A percentile compares a stretch with the other conserved stretches of the same genome.
phyloP scores from a whole-genome alignment of 2,888 invertebrate species.

The Acleris sparsana region DNA sequence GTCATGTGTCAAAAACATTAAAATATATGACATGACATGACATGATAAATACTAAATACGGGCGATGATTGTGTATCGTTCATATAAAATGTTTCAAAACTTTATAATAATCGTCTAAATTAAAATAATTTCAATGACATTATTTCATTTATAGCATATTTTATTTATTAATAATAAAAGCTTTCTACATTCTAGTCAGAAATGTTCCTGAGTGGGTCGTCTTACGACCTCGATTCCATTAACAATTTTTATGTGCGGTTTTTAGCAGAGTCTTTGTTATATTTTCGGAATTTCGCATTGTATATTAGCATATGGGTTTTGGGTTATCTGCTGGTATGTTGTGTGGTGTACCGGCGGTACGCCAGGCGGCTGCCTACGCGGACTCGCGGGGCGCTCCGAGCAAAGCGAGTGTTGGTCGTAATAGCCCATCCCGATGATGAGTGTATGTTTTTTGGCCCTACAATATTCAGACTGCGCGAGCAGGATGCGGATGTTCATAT shows the following conservation, averaged over 20 bases:
- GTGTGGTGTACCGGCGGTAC: slow-evolving; percentile 79
- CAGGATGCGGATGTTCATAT: slow-evolving; percentile 88
- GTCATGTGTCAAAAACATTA: no score
- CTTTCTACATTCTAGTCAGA: slow-evolving; percentile 59
- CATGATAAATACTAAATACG: not conserved
- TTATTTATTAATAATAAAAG: slow-evolving; percentile 37
- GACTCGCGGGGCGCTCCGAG: slow-evolving; percentile 75
- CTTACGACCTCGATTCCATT: slow-evolving; percentile 59
- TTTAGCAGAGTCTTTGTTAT: slow-evolving; percentile 64
- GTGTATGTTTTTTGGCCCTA: slow-evolving; percentile 99
- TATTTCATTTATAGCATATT: slow-evolving; percentile 17
- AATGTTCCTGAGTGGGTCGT: slow-evolving; percentile 64
- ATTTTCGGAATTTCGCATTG: slow-evolving; percentile 70
- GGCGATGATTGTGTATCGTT: slow-evolving; percentile 1
- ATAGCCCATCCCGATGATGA: slow-evolving; percentile 99
- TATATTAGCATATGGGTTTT: slow-evolving; percentile 82
- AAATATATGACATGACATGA: not conserved
- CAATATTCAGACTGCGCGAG: slow-evolving; percentile 88
- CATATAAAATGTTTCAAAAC: slow-evolving; percentile 17
- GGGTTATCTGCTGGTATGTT: slow-evolving; percentile 75
- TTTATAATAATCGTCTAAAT: slow-evolving; percentile 11
- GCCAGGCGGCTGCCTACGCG: slow-evolving; percentile 77
- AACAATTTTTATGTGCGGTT: slow-evolving; percentile 68
- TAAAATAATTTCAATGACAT: slow-evolving; percentile 7
- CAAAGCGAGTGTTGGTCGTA: slow-evolving; percentile 89